phyloP scores from a whole-genome alignment of 1,140 invertebrate genomes.

The Helicoverpa armigera region DNA sequence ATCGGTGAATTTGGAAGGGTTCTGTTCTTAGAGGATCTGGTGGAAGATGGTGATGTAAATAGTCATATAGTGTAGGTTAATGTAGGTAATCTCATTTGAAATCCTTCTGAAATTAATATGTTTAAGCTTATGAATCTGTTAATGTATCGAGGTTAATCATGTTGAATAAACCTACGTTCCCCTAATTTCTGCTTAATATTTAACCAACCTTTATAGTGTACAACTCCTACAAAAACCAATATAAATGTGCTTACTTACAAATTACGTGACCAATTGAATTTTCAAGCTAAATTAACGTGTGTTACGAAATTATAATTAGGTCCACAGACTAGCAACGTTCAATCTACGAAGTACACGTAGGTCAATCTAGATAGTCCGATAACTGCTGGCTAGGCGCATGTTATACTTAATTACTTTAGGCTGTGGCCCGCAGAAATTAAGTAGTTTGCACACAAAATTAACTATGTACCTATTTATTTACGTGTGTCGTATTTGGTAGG shows the following conservation, averaged over 20 bases:
- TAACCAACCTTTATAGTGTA: too few relatives aligned
- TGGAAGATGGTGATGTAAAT: too few relatives aligned
- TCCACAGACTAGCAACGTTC: background rate
- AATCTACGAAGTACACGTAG: conserved; percentile 5
- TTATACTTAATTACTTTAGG: conserved; percentile 47
- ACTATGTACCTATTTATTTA: too few relatives aligned
- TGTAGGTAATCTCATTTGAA: too few relatives aligned
- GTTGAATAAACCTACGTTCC: too few relatives aligned
- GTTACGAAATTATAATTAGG: conserved; percentile 16
- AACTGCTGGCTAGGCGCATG: conserved; percentile 10
- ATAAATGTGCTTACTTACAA: background rate
- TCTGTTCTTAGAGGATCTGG: too few relatives aligned
- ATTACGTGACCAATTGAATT: conserved; percentile 4
- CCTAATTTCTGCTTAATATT: too few relatives aligned
- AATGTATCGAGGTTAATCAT: too few relatives aligned
- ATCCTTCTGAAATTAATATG: too few relatives aligned
- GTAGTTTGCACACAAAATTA: conserved; percentile 24
- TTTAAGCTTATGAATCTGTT: too few relatives aligned
- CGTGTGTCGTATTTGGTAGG: background rate
- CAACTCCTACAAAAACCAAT: background rate
- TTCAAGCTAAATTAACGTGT: conserved; percentile 11
- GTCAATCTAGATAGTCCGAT: conserved; percentile 48
- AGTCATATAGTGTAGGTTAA: too few relatives aligned
- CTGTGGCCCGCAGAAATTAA: conserved; percentile 25
- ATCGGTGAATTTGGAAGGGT: too few relatives aligned